A percentile compares a stretch with the other conserved stretches of the same genome.
phyloP scores from a whole-genome alignment of 2,113 vertebrate species.

The Hydrochoerus hydrochaeris region DNA sequence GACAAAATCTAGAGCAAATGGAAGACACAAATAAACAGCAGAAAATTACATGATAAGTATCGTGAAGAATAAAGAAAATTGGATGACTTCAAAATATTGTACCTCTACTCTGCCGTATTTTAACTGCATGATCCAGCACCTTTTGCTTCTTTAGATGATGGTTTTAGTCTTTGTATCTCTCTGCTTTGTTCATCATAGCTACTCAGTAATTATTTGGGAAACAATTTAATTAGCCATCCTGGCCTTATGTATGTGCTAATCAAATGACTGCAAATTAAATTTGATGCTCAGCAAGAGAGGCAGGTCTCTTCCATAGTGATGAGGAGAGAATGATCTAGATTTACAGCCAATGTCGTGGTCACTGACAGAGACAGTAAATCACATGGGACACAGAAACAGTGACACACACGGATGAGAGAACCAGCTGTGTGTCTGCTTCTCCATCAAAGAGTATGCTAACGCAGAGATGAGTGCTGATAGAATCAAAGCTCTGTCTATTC shows the following conservation, averaged over 20 bases:
- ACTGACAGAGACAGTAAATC: neutral
- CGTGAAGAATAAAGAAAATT: neutral
- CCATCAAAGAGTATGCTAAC: neutral
- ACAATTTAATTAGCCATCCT: conserved; percentile 28
- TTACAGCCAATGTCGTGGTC: neutral
- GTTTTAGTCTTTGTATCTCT: neutral
- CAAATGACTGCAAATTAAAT: neutral
- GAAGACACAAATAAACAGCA: neutral
- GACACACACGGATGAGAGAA: neutral
- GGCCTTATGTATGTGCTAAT: neutral
- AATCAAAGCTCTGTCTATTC: neutral
- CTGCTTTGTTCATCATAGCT: neutral
- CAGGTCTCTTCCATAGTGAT: neutral
- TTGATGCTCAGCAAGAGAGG: neutral
- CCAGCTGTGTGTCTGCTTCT: neutral
- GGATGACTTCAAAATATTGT: neutral
- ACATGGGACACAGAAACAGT: neutral
- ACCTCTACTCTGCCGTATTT: neutral
- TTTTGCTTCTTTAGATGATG: conserved; percentile 30
- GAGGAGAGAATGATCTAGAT: conserved; percentile 26
- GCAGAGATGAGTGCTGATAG: neutral
- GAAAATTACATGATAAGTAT: neutral
- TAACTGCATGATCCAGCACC: neutral
- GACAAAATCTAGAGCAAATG: neutral
- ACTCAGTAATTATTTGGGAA: neutral